Percentiles rank a stretch among this genome's conserved stretches.
These are phyloP conservation scores for Tachyglossus aculeatus DNA, from an alignment of 2,797 vertebrate genomes.

Conservation along the genomic window DNA sequence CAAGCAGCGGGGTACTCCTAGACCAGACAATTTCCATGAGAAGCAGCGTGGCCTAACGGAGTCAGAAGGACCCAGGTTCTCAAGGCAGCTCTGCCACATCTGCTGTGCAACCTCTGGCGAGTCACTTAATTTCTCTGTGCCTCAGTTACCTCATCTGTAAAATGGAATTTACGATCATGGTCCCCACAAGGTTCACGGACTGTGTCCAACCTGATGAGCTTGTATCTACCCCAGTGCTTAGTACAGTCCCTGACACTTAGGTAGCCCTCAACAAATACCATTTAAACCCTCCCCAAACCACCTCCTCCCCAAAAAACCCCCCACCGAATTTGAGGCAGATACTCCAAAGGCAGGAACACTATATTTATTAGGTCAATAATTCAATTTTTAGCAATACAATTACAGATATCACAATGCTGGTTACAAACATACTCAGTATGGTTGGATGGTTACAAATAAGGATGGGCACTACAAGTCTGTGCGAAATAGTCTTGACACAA, in stretches of 20 bases:
- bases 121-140: too few relatives aligned
- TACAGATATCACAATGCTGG: constrained; percentile 88
- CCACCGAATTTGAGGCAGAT: constrained; percentile 43
- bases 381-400: constrained; percentile 81
- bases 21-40: neutral
- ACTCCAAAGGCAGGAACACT: constrained; percentile 74
- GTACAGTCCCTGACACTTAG: too few relatives aligned
- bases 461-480: constrained; percentile 71
- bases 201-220: too few relatives aligned
- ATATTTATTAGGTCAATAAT: constrained; percentile 81
- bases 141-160: too few relatives aligned
- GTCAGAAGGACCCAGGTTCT: neutral
- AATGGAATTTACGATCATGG: too few relatives aligned
- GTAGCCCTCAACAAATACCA: too few relatives aligned
- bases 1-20: neutral
- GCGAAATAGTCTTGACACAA: constrained; percentile 65
- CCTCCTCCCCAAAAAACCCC: neutral
- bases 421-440: constrained; percentile 85
- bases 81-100: neutral
- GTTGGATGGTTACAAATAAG: constrained; percentile 79
- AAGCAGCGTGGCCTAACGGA: neutral
- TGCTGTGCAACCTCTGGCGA: too few relatives aligned
- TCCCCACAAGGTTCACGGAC: too few relatives aligned
- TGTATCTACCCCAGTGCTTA: too few relatives aligned
- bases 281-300: too few relatives aligned